Evolutionary conservation across 2,113 vertebrate species (phyloP), one percentile per base, ranked within the genome.

Genomic region (Gymnobelideus leadbeateri): DNA sequence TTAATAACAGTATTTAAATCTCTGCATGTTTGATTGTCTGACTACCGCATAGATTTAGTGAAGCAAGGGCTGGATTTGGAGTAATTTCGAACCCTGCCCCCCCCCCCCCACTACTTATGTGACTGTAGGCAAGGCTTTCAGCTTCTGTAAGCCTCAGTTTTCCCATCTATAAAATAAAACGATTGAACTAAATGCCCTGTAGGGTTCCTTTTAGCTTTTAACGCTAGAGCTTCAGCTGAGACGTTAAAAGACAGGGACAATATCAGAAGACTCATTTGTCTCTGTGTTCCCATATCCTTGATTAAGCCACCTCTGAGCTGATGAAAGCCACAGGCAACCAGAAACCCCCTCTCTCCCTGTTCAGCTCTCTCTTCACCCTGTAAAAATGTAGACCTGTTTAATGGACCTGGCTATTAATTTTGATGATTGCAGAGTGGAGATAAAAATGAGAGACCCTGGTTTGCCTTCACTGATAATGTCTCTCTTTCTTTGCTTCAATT

Each of bases 351-450:
- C 2, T 37, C 89, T 21, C 77, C 26, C 89, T 0, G 49, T 14
- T 47, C 53, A 53, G 52, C 57, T 90, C 47, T 55, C 14, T 49
- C n/a, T n/a, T 11, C 3, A 0, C 16, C 61, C 43, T 7, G 14
- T 91, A 53, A 95, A 51, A 92, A 90, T 50, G 3, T 2, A 54
- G 91, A 77, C 57, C 0, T 0, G 47, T 37, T 89, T 24, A 77
- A 95, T 0, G 8, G 37, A 23, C 94, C 93, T 93, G 89, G 90
- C 90, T 9, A 57, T 0, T 23, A 23, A 8, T 47, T 89, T 21
- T 61, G 47, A 51, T 16, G 96, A 92, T 51, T 93, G 94, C 92
- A 25, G 53, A 94, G 89, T 31, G 31, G 55, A 91, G 92, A 84
- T 50, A 0, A 37, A 89, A 55, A 89, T 0, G 2, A 90, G n/a